Conservation (phyloP, 1,140 invertebrate species). For the Trachelipus rathkii region DNA sequence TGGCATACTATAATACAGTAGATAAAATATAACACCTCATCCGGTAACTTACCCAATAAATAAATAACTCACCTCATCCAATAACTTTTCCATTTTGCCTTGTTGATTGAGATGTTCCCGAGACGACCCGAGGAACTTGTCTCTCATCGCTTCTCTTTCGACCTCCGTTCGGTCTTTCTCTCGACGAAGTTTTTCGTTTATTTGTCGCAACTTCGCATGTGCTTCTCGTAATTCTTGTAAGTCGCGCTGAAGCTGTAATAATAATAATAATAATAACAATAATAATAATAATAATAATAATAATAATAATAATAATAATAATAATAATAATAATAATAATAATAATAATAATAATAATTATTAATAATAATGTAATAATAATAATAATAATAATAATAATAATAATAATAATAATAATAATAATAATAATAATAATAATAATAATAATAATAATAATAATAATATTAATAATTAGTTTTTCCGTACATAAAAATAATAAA, state of each 20-base stretch:
- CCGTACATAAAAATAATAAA: too few relatives aligned
- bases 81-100: conserved; percentile 38
- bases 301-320: not conserved
- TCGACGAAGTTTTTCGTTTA: conserved; percentile 79
- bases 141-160: conserved; percentile 62
- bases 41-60: not conserved
- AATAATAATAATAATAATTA: not conserved
- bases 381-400: not conserved
- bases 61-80: conserved; percentile 34
- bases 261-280: conserved; percentile 3
- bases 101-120: conserved; percentile 42
- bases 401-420: not conserved
- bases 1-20: too few relatives aligned
- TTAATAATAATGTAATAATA: not conserved
- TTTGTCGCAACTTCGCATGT: conserved; percentile 84
- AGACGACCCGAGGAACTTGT: conserved; percentile 41
- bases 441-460: too few relatives aligned
- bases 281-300: not conserved
- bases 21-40: too few relatives aligned
- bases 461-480: too few relatives aligned
- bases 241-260: conserved; percentile 72
- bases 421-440: not conserved
- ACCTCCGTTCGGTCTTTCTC: conserved; percentile 80
- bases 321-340: not conserved
- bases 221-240: conserved; percentile 80